Evolutionary conservation across 2,113 vertebrate genomes (phyloP), one percentile per base, ranked within the genome.

Genomic region (Brachirus orientalis): DNA sequence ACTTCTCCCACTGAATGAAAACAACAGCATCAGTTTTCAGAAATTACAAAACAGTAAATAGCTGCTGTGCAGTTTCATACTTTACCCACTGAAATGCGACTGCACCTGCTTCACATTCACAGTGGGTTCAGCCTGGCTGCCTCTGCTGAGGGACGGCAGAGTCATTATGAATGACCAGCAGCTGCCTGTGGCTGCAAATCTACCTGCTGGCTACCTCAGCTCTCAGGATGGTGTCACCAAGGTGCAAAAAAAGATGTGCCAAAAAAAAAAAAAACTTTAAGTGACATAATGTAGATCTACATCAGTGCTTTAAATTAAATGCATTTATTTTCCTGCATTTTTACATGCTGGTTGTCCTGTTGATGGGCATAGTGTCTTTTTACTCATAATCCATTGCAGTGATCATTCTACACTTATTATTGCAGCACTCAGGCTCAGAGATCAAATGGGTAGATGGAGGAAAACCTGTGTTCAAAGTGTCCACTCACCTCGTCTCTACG

Each of bases 361-460:
- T 28, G 22, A 28, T 28, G 3, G 28, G 6, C 28, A 28, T 28
- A 2, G 44, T 45, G 44, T n/a, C 7, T 17, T 45, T 64, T 44
- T 50, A 28, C 11, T 72, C 17, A 22, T 19, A 11, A 17, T 54
- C 8, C 18, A 37, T 18, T 6, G 16, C 14, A 41, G 7, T 70
- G n/a, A 82, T 40, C 36, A 2, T 13, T 60, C 1, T 13, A 3
- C 13, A 1, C n/a, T 61, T 77, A 19, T 71, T 13, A n/a, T 87
- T 65, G 38, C 88, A 99, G 98, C 95, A 97, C 90, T 95, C 92
- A 14, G 94, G 95, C 58, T 91, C 94, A 40, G 98, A 98, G 88
- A 92, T 99, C 19, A 99, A 97, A 78, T 99, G 98, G 98, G 96
- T 98, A 1, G 97, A 99, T 53, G 95, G 97, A 88, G 96, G 95